Evolutionary conservation across 2,888 invertebrate species (phyloP).

Genomic region (Graphium colonna): DNA sequence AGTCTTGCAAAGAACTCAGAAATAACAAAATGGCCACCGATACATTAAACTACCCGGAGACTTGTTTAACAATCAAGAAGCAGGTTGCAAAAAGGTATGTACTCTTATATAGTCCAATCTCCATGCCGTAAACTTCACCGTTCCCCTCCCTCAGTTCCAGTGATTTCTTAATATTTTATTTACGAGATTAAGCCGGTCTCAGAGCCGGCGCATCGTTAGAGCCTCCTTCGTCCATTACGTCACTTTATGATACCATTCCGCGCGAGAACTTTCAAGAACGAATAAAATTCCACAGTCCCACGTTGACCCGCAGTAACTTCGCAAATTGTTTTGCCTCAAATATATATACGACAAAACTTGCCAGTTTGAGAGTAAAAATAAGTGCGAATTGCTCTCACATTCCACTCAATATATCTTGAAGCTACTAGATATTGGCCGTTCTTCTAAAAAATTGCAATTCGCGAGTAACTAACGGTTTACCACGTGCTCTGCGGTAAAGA

Average conservation of each 20-base stretch:
- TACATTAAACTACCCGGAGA: too few relatives aligned
- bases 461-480: too few relatives aligned
- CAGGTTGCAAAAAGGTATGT: conserved; percentile 27
- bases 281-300: conserved; percentile 51
- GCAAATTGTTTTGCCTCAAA: conserved; percentile 42
- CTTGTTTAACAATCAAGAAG: conserved; percentile 28
- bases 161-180: conserved; percentile 77
- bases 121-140: conserved; percentile 48
- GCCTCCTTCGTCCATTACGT: conserved; percentile 56
- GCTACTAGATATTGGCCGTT: too few relatives aligned
- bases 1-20: too few relatives aligned
- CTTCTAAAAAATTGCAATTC: too few relatives aligned
- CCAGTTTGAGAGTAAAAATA: conserved; percentile 43
- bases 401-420: conserved; percentile 24
- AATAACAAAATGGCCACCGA: too few relatives aligned
- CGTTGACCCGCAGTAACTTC: conserved; percentile 32
- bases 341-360: conserved; percentile 35
- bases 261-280: conserved; percentile 43
- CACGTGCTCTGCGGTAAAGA: too few relatives aligned
- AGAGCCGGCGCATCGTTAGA: conserved; percentile 52
- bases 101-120: conserved; percentile 50
- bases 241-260: conserved; percentile 62
- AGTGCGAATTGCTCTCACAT: too few relatives aligned
- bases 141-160: conserved; percentile 43
- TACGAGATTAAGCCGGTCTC: conserved; percentile 59